Conservation (phyloP, 1,140 invertebrate species). For the Drosophila orena region DNA sequence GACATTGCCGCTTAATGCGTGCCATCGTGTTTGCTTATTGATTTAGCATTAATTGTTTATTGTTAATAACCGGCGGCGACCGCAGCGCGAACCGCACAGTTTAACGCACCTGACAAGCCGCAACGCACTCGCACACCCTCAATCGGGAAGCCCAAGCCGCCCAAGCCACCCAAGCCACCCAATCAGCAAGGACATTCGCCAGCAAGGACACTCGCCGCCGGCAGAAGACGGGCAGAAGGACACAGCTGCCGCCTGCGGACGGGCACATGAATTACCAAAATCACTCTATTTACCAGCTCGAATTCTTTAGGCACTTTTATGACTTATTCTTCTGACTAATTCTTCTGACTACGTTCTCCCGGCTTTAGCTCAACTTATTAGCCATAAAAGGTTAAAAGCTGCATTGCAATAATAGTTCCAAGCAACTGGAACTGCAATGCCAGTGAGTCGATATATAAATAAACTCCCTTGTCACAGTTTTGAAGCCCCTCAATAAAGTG, state of each 20-base stretch:
- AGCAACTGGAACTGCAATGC: too few relatives aligned
- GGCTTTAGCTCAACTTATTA: too few relatives aligned
- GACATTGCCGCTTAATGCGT: constrained; percentile 38
- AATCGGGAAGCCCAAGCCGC: too few relatives aligned
- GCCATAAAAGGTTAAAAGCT: too few relatives aligned
- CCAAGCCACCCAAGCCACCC: too few relatives aligned
- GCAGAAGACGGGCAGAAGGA: background rate
- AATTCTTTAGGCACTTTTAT: too few relatives aligned
- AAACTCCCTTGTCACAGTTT: background rate
- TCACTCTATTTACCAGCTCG: constrained; percentile 10
- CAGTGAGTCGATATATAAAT: too few relatives aligned
- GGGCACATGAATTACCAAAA: constrained; percentile 15
- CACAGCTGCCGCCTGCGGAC: constrained; percentile 1
- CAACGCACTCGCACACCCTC: constrained; percentile 17
- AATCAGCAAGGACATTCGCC: constrained; percentile 5
- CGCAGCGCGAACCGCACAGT: constrained; percentile 51
- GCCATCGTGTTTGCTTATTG: constrained; percentile 53
- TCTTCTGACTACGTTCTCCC: too few relatives aligned
- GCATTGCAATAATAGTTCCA: too few relatives aligned
- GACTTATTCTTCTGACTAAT: too few relatives aligned
- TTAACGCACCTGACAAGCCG: constrained; percentile 59
- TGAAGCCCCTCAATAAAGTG: background rate
- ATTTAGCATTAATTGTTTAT: constrained; percentile 81
- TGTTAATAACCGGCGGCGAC: constrained; percentile 66
- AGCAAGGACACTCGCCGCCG: background rate